These are phyloP conservation scores for Megastigmus dorsalis DNA, from an alignment of 2,888 invertebrate species.

Conservation along the genomic window DNA sequence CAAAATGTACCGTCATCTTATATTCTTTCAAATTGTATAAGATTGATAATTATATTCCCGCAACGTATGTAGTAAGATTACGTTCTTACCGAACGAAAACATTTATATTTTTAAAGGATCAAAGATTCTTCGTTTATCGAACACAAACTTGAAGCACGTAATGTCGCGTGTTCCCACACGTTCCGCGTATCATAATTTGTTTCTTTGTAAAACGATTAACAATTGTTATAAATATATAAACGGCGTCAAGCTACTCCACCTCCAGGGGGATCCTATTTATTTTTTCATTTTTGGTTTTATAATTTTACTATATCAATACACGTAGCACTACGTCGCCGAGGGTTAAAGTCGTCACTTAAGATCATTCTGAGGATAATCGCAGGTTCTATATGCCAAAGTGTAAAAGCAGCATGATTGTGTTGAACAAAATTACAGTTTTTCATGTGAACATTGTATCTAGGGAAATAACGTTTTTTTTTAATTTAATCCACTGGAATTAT, in stretches of 20 bases:
- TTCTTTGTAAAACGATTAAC: slow-evolving; percentile 58
- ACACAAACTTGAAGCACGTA: slow-evolving; percentile 53
- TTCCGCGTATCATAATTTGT: slow-evolving; percentile 41
- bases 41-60: no score
- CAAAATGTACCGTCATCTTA: no score
- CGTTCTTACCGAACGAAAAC: no score
- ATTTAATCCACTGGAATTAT: no score
- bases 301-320: no score
- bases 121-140: no score
- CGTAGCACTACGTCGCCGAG: slow-evolving; percentile 10
- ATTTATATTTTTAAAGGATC: no score
- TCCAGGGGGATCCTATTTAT: background rate
- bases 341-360: slow-evolving; percentile 12
- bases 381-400: background rate
- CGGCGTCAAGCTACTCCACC: slow-evolving; percentile 56
- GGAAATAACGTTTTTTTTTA: no score
- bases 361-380: slow-evolving; percentile 7
- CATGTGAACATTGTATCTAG: no score
- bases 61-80: no score
- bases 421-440: slow-evolving; percentile 22
- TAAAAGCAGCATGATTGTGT: slow-evolving; percentile 4
- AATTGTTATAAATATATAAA: slow-evolving; percentile 64
- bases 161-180: slow-evolving; percentile 56
- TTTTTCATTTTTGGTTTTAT: background rate
- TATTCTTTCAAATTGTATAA: no score